A percentile compares a stretch with the other conserved stretches of the same genome.
Evolutionary conservation across 2,113 vertebrate species (phyloP).

Genomic region (Picathartes gymnocephalus): DNA sequence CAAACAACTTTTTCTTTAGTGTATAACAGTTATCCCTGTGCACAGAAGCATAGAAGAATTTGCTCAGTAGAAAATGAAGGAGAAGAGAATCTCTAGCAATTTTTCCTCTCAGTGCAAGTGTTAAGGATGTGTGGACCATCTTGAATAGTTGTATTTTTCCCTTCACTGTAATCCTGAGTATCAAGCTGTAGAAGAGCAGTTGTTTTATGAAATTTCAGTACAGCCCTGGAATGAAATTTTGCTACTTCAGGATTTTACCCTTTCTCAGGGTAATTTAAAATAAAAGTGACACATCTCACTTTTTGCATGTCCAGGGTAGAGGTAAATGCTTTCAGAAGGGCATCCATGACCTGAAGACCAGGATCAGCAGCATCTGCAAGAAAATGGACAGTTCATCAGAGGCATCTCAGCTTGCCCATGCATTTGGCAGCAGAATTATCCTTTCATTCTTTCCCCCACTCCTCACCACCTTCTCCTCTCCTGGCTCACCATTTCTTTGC

Average conservation of each 20-base stretch:
- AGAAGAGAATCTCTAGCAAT: background rate
- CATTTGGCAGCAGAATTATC: background rate
- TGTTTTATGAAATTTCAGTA: background rate
- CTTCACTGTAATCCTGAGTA: background rate
- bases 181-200: background rate
- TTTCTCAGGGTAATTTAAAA: background rate
- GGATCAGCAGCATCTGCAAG: background rate
- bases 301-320: background rate
- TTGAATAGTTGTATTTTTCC: background rate
- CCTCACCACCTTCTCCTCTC: background rate
- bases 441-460: background rate
- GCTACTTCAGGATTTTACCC: background rate
- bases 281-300: background rate
- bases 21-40: background rate
- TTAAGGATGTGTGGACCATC: background rate
- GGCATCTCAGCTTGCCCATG: background rate
- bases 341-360: background rate
- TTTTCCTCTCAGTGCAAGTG: background rate
- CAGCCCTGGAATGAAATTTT: background rate
- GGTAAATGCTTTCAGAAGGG: background rate
- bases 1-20: background rate
- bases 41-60: background rate
- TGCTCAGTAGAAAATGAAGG: background rate
- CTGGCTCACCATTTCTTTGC: fast-evolving
- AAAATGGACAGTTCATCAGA: background rate